Percentiles rank a stretch among this genome's conserved stretches.
These are phyloP conservation scores for Eudasyphora cyanicolor DNA, from an alignment of 2,888 invertebrate genomes.

Conservation along the genomic window DNA sequence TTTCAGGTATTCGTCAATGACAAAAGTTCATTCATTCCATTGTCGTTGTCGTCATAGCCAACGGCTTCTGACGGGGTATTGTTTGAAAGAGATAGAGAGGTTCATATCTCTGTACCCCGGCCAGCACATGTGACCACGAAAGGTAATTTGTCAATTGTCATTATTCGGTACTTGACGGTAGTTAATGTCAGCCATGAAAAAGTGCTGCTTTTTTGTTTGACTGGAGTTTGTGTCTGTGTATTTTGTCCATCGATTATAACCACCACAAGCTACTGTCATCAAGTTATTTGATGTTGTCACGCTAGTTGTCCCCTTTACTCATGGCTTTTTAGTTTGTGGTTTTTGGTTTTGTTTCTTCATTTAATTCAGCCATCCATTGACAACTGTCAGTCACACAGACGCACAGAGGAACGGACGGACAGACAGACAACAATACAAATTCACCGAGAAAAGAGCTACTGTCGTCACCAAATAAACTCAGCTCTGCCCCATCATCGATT, in stretches of 20 bases:
- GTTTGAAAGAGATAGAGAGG: too few relatives aligned
- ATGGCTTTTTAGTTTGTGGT: slow-evolving; percentile 59
- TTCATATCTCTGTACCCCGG: too few relatives aligned
- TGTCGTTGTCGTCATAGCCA: slow-evolving; percentile 20
- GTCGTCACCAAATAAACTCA: slow-evolving; percentile 49
- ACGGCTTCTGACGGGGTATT: slow-evolving; percentile 19
- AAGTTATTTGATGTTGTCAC: slow-evolving; percentile 63
- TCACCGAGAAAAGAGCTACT: slow-evolving; percentile 47
- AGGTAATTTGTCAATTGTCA: slow-evolving; percentile 68
- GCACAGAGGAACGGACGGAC: not conserved
- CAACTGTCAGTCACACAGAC: slow-evolving; percentile 16
- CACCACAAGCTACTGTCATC: slow-evolving; percentile 65
- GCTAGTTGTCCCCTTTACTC: slow-evolving; percentile 65
- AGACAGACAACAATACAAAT: slow-evolving; percentile 21
- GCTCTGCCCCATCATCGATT: slow-evolving; percentile 45
- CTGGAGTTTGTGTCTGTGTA: not conserved
- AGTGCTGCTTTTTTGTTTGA: not conserved
- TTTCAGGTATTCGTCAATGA: slow-evolving; percentile 49
- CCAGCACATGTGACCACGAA: slow-evolving; percentile 51
- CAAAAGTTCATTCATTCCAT: slow-evolving; percentile 48
- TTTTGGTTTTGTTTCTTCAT: slow-evolving; percentile 40
- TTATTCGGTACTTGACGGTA: slow-evolving; percentile 57
- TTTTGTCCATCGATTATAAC: slow-evolving; percentile 48
- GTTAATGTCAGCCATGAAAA: slow-evolving; percentile 60
- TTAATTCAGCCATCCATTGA: slow-evolving; percentile 5